These are phyloP conservation scores for Leptobrachium ailaonicum DNA, from an alignment of 2,113 vertebrate species.

Conservation along the genomic window DNA sequence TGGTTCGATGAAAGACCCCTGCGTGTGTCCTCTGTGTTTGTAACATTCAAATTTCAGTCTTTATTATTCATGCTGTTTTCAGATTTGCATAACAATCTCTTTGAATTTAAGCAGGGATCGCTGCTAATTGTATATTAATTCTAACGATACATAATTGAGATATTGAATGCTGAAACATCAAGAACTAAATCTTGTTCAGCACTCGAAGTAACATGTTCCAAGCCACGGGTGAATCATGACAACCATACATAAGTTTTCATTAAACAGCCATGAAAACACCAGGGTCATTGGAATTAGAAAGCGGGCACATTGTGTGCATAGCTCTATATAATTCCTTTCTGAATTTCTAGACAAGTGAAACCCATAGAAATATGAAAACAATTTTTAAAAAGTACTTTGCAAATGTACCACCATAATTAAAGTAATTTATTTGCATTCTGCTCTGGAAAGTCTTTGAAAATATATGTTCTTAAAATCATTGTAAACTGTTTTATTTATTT, in stretches of 20 bases:
- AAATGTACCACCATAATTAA: too few species aligned
- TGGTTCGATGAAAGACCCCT: too few species aligned
- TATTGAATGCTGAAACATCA: conserved; percentile 62
- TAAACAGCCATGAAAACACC: conserved; percentile 61
- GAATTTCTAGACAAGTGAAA: neutral
- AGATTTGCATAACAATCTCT: conserved; percentile 64
- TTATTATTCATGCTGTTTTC: conserved; percentile 52
- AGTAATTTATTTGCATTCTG: too few species aligned
- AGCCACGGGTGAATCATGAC: conserved; percentile 64
- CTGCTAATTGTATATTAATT: conserved; percentile 71
- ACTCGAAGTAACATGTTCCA: conserved; percentile 61
- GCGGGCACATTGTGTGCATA: conserved; percentile 53
- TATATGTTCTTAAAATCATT: too few species aligned
- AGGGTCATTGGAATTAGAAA: conserved; percentile 61
- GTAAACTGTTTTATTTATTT: too few species aligned
- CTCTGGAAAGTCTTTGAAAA: too few species aligned
- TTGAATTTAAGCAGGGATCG: conserved; percentile 61
- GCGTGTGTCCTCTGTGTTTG: conserved; percentile 47
- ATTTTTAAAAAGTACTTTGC: too few species aligned
- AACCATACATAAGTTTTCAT: conserved; percentile 65
- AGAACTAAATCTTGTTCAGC: conserved; percentile 62
- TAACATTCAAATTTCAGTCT: conserved; percentile 56
- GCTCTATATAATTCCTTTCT: conserved; percentile 42
- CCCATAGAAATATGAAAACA: too few species aligned
- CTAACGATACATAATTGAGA: conserved; percentile 67